Base-by-base conservation (phyloP, 2,888 invertebrate genomes). In the Eupithecia dodoneata region DNA sequence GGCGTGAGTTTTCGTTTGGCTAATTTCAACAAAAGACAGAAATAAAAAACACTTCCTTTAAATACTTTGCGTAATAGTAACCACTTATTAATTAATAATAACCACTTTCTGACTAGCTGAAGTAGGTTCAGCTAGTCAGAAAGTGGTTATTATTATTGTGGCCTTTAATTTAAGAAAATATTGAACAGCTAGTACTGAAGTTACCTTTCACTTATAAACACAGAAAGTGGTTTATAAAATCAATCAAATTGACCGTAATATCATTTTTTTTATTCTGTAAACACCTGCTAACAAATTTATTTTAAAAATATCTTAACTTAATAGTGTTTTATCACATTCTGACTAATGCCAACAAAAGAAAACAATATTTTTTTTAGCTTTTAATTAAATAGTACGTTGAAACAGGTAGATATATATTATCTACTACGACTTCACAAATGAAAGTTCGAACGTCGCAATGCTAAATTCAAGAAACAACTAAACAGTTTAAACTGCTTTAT, bases 401-500 rank as follows among this genome's bases (percentile, higher is more conserved):
- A 7, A 45, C 6, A 45, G 4, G 7, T 45, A 45, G 45, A 7
- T 45, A 45, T 45, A 45, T 45, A 1, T 15, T 13, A 9, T 52
- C 52, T 45, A 52, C 52, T 15, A 15, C 13, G 4, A 52, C 7
- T 7, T 15, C 52, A 52, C 30, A 30, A 63, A 30, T 12, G 1
- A 12, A 30, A 30, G 30, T 12, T 59, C 10, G 4, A 59, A 59
- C 18, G 4, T 6, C 7, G n/a, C 63, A 30, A 30, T 63, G 12
- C 10, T 18, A 63, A 63, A 65, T 30, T 41, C 10, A 65, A 41
- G 41, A 3, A 18, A 59, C 59, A 18, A 18, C 59, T 59, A 67
- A 67, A 44, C 67, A 44, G 6, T 67, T 45, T 18, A 45, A 49
- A 5, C 4, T 13, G 47, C 45, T 70, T 10, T 70, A 42, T 87